Evolutionary conservation across 92 coral and sea anemone genomes (phyloP).

Genomic region (Zoanthus sansibaricus): DNA sequence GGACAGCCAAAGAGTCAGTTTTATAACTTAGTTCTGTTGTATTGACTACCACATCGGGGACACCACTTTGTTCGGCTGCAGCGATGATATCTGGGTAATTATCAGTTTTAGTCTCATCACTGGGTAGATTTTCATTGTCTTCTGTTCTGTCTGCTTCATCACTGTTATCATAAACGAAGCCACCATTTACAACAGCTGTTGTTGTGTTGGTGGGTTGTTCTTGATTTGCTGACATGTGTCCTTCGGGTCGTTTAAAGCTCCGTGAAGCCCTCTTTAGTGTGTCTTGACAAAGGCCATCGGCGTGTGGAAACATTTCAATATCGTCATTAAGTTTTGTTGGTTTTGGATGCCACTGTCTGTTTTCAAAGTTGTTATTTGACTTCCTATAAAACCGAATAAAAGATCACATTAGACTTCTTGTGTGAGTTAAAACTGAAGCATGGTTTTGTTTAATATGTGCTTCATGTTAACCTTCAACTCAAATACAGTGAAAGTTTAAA

Average conservation of each 20-base stretch:
- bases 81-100: conserved; percentile 34
- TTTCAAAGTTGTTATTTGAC: neutral
- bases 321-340: neutral
- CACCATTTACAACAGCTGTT: conserved; percentile 29
- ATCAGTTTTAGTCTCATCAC: neutral
- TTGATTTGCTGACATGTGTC: neutral
- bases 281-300: conserved; percentile 32
- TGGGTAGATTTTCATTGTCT: neutral
- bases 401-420: neutral
- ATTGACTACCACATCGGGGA: conserved; percentile 31
- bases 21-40: neutral
- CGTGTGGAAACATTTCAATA: conserved; percentile 12
- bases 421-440: neutral
- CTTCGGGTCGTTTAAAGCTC: neutral
- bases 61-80: conserved; percentile 30
- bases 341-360: conserved; percentile 14
- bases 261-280: conserved; percentile 20
- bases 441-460: too few relatives aligned
- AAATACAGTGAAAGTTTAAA: too few relatives aligned
- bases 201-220: neutral
- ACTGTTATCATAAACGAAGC: neutral
- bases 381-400: neutral
- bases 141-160: neutral
- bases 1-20: neutral
- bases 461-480: too few relatives aligned